Conservation (phyloP, 2,888 invertebrate genomes). For the Leucophora obtusa region DNA sequence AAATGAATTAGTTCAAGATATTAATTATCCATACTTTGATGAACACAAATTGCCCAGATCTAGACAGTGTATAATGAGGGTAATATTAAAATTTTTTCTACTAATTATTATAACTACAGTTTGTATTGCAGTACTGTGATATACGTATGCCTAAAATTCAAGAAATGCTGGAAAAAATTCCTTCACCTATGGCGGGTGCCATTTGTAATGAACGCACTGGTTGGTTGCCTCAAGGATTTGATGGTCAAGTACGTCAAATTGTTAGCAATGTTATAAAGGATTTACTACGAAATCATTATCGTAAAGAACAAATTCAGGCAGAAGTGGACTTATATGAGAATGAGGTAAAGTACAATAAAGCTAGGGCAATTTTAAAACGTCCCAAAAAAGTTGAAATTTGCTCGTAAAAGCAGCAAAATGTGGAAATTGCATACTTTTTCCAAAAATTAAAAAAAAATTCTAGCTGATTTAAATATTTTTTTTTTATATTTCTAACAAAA, state of each 20-base stretch:
- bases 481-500: too few species aligned
- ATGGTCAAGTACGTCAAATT: conserved; percentile 85
- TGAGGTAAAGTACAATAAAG: conserved; percentile 42
- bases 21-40: conserved; percentile 80
- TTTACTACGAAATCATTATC: conserved; percentile 74
- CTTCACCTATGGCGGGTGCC: conserved; percentile 81
- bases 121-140: conserved; percentile 85
- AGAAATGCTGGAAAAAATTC: conserved; percentile 84
- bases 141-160: conserved; percentile 89
- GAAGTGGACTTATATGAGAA: conserved; percentile 73
- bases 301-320: conserved; percentile 73
- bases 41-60: conserved; percentile 89
- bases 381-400: too few species aligned
- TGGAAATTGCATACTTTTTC: too few species aligned
- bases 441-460: too few species aligned
- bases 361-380: too few species aligned
- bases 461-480: too few species aligned
- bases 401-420: too few species aligned
- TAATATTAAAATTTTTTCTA: conserved; percentile 72
- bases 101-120: too few species aligned
- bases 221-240: conserved; percentile 87
- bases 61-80: conserved; percentile 93
- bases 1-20: conserved; percentile 72
- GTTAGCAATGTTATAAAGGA: conserved; percentile 84
- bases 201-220: conserved; percentile 87